These are phyloP conservation scores for Dusona sp. DNA, from an alignment of 2,888 invertebrate species.

Conservation along the genomic window DNA sequence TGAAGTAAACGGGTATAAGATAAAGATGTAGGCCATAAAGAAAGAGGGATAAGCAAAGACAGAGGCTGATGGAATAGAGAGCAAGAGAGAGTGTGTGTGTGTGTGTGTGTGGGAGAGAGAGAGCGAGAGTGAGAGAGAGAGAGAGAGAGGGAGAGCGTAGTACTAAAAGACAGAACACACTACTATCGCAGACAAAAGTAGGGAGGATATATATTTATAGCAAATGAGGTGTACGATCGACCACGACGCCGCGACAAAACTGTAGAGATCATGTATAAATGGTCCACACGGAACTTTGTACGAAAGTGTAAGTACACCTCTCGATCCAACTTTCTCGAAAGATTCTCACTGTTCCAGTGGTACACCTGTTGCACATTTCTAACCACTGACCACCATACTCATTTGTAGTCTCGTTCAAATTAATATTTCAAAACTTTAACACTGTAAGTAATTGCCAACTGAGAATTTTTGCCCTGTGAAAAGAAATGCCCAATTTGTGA, in stretches of 20 bases:
- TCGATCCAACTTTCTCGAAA: constrained; percentile 6
- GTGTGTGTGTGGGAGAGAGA: no score
- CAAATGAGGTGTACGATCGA: constrained; percentile 48
- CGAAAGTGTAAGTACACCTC: constrained; percentile 20
- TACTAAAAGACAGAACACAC: constrained; percentile 10
- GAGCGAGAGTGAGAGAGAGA: constrained; percentile 3
- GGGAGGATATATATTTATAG: constrained; percentile 48
- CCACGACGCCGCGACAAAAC: constrained; percentile 17
- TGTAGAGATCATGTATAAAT: constrained; percentile 33
- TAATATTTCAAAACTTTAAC: background rate
- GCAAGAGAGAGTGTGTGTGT: constrained; percentile 12
- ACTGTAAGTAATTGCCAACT: background rate
- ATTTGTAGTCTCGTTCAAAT: background rate
- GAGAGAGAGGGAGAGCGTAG: constrained; percentile 19
- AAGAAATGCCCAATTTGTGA: background rate
- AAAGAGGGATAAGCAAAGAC: background rate
- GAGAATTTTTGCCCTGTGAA: background rate
- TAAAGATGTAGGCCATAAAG: background rate
- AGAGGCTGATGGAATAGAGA: background rate
- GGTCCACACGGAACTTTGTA: constrained; percentile 28
- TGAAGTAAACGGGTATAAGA: background rate
- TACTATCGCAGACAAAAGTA: constrained; percentile 41
- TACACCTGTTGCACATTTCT: constrained; percentile 39
- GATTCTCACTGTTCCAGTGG: background rate
- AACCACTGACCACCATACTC: background rate